A percentile compares a stretch with the other conserved stretches of the same genome.
Conservation (phyloP, 2,113 vertebrate genomes). For the Aythya baeri region DNA sequence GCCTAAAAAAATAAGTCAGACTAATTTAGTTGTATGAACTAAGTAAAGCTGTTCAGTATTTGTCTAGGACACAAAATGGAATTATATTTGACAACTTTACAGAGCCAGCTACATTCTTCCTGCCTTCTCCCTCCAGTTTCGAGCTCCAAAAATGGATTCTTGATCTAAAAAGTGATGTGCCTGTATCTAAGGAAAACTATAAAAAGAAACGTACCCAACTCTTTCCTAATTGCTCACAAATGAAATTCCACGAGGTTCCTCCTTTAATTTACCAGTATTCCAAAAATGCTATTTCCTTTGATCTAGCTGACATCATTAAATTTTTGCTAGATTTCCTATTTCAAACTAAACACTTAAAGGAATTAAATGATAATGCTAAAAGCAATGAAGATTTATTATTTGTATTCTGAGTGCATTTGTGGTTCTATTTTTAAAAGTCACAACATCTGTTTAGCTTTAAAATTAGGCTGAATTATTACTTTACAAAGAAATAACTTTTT, state of each 20-base stretch:
- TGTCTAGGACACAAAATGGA: background rate
- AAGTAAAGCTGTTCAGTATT: background rate
- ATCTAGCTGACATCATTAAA: background rate
- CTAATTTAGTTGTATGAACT: background rate
- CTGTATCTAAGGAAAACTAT: background rate
- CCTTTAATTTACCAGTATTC: background rate
- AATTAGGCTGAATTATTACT: background rate
- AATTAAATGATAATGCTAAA: background rate
- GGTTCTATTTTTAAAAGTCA: background rate
- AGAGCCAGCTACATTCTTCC: background rate
- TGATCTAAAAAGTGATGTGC: background rate
- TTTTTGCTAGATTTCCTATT: background rate
- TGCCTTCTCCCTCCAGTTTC: fast-evolving
- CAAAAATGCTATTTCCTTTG: background rate
- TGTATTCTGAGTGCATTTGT: background rate
- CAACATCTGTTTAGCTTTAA: background rate
- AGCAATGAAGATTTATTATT: background rate
- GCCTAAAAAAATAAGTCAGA: background rate
- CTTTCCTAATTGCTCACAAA: background rate
- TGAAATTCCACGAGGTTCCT: background rate
- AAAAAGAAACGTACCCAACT: background rate
- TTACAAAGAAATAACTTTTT: background rate
- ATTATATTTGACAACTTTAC: background rate
- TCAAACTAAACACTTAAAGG: background rate
- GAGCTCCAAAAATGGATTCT: background rate